phyloP scores from a whole-genome alignment of 2,888 invertebrate species.

The Lasioglossum morio region DNA sequence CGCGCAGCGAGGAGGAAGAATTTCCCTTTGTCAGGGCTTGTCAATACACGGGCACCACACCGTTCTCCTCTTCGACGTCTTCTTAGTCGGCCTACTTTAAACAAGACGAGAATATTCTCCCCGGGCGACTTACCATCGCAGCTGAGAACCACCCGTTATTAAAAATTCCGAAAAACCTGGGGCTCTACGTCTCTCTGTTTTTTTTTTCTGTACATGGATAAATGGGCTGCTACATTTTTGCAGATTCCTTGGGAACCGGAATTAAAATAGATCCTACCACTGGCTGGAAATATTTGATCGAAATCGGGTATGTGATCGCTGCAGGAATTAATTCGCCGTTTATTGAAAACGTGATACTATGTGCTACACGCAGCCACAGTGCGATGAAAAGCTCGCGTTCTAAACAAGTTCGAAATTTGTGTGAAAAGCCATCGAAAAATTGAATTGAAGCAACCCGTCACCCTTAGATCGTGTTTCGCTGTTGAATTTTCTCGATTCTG shows the following conservation, averaged over 20 bases:
- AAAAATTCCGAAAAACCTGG: neutral
- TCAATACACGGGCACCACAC: neutral
- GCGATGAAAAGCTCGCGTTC: neutral
- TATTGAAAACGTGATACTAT: neutral
- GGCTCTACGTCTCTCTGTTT: neutral
- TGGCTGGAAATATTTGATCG: neutral
- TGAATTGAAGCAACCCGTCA: no score
- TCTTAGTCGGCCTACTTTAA: constrained; percentile 23
- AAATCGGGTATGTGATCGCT: neutral
- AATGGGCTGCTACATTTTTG: neutral
- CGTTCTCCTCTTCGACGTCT: neutral
- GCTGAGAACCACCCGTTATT: neutral
- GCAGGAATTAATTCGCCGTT: neutral
- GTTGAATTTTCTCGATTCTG: no score
- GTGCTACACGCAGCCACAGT: neutral
- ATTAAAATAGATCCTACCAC: neutral
- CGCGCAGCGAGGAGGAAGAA: neutral
- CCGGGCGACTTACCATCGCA: neutral
- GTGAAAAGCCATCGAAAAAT: no score
- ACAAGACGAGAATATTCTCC: constrained; percentile 9
- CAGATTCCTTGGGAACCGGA: neutral
- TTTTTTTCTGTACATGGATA: neutral
- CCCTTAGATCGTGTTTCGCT: no score
- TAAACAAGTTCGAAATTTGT: neutral
- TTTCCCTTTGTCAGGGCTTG: constrained; percentile 36